A percentile compares a stretch with the other conserved stretches of the same genome.
Evolutionary conservation across 2,888 invertebrate species (phyloP).

Genomic region (Pasiphila rectangulata): DNA sequence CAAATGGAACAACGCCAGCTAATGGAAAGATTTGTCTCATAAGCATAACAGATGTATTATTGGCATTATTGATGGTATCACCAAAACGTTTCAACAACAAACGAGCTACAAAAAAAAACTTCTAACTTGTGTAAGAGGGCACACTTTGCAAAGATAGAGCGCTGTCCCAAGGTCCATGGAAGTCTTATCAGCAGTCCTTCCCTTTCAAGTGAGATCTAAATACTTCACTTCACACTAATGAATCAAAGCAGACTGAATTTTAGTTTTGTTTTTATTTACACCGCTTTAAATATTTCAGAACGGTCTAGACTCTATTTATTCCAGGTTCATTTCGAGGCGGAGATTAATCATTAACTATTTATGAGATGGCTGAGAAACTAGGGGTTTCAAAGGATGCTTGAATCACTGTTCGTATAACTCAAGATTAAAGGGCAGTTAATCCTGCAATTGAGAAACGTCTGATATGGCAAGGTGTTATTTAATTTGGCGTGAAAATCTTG

Average conservation of each 20-base stretch:
- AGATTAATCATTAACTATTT: slow-evolving; percentile 27
- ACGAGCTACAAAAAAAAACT: background rate
- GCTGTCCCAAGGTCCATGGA: background rate
- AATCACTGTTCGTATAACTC: slow-evolving; percentile 21
- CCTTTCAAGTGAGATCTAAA: background rate
- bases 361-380: slow-evolving; percentile 25
- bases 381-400: slow-evolving; percentile 24
- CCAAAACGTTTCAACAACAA: background rate
- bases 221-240: background rate
- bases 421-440: slow-evolving; percentile 16
- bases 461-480: slow-evolving; percentile 7
- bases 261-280: background rate
- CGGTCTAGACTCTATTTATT: slow-evolving; percentile 31
- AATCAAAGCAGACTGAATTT: no score
- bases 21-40: slow-evolving; percentile 35
- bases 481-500: slow-evolving; percentile 5
- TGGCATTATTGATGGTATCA: background rate
- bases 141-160: background rate
- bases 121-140: background rate
- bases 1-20: slow-evolving; percentile 45
- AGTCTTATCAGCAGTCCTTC: background rate
- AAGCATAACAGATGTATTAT: slow-evolving; percentile 18
- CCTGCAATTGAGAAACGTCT: slow-evolving; percentile 12
- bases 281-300: slow-evolving; percentile 12
- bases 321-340: slow-evolving; percentile 25